Conservation (phyloP, 2,797 vertebrate species). For the Coregonus suidteri region DNA sequence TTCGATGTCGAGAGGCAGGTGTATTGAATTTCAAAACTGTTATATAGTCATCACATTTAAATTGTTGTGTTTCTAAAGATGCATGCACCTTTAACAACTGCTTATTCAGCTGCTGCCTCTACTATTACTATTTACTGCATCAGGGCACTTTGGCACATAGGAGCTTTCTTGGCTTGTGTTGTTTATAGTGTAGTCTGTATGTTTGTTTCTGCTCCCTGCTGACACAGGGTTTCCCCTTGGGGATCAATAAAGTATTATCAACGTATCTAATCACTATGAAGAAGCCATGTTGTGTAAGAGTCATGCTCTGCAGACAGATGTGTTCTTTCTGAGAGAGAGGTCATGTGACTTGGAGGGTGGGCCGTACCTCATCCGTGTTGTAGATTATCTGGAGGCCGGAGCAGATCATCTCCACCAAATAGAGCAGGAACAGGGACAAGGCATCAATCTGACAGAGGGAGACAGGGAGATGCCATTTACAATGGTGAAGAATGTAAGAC, state of each 20-base stretch:
- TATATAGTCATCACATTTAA: background rate
- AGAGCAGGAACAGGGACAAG: constrained; percentile 90
- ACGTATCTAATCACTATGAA: background rate
- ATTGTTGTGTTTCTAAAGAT: background rate
- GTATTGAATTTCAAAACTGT: background rate
- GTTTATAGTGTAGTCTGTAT: background rate
- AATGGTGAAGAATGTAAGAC: background rate
- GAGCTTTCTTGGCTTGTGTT: background rate
- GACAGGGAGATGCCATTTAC: background rate
- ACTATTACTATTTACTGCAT: background rate
- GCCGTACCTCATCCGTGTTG: constrained; percentile 94
- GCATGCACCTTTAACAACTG: background rate
- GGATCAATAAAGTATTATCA: background rate
- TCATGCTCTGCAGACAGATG: background rate
- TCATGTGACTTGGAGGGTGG: background rate
- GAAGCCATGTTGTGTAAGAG: background rate
- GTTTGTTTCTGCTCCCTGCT: background rate
- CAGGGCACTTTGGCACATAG: background rate
- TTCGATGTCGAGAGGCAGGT: background rate
- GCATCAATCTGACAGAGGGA: constrained; percentile 82
- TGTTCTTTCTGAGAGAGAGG: background rate
- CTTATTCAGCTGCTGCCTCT: background rate
- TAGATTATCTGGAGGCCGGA: constrained; percentile 96
- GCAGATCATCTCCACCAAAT: constrained; percentile 97
- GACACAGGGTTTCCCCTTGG: background rate